A percentile compares a stretch with the other conserved stretches of the same genome.
Conservation (phyloP, 2,888 invertebrate genomes). For the Drosophila lacicola region DNA sequence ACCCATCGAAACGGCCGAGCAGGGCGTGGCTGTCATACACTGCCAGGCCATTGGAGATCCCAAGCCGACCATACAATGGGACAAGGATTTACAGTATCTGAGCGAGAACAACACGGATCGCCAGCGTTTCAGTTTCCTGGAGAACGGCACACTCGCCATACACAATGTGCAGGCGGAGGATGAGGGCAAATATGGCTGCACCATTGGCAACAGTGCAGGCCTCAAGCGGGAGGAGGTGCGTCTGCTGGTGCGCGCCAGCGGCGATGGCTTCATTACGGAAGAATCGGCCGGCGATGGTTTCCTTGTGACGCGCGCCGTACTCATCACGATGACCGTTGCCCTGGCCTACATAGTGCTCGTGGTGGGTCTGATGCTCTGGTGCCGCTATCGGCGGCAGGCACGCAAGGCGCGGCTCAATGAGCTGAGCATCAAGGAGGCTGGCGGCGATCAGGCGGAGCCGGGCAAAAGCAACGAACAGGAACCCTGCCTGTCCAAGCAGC, state of each 20-base stretch:
- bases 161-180: constrained; percentile 91
- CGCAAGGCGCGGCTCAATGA: constrained; percentile 86
- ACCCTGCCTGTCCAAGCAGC: constrained; percentile 83
- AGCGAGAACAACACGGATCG: constrained; percentile 85
- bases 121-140: constrained; percentile 88
- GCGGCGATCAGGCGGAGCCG: constrained; percentile 80
- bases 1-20: constrained; percentile 91
- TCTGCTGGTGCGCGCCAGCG: constrained; percentile 90
- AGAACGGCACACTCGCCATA: constrained; percentile 93
- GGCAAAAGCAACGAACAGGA: constrained; percentile 83
- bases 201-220: constrained; percentile 97
- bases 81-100: constrained; percentile 90
- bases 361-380: constrained; percentile 96
- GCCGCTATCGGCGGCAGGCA: constrained; percentile 90
- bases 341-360: constrained; percentile 96
- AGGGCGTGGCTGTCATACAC: constrained; percentile 90
- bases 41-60: constrained; percentile 96
- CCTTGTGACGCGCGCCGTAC: constrained; percentile 94
- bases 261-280: constrained; percentile 84
- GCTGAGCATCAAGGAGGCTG: constrained; percentile 87
- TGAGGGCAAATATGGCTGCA: constrained; percentile 95
- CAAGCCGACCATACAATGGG: constrained; percentile 95
- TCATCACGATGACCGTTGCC: constrained; percentile 96
- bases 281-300: constrained; percentile 88
- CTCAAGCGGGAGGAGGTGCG: constrained; percentile 92